Evolutionary conservation across 2,888 invertebrate species (phyloP).

Genomic region (Sycophila texana): DNA sequence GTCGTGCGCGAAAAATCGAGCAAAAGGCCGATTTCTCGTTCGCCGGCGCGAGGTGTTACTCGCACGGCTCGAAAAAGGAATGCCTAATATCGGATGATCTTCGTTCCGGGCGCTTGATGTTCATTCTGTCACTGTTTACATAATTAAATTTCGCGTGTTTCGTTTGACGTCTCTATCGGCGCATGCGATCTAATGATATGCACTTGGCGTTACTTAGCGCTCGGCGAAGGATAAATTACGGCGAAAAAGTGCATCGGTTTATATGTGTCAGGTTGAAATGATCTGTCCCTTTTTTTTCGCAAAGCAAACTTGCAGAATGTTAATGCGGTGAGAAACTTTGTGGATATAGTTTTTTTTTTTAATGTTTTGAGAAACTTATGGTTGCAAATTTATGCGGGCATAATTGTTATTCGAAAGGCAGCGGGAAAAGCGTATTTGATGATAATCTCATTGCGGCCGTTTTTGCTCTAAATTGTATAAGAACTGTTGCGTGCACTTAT

Average conservation of each 20-base stretch:
- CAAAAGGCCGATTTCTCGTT: slow-evolving; percentile 3
- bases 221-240: slow-evolving; percentile 5
- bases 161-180: slow-evolving; percentile 38
- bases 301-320: slow-evolving; percentile 1
- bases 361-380: not conserved
- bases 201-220: slow-evolving; percentile 16
- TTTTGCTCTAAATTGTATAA: too few species aligned
- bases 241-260: slow-evolving; percentile 12
- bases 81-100: slow-evolving; percentile 42
- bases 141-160: slow-evolving; percentile 50
- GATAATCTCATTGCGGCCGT: too few species aligned
- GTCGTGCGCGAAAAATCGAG: not conserved
- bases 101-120: slow-evolving; percentile 35
- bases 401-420: not conserved
- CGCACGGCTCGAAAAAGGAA: slow-evolving; percentile 24
- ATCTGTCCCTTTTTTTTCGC: not conserved
- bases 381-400: not conserved
- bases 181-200: slow-evolving; percentile 42
- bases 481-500: too few species aligned
- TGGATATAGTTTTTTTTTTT: not conserved
- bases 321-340: not conserved
- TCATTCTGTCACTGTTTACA: slow-evolving; percentile 50
- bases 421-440: too few species aligned
- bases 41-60: slow-evolving; percentile 18
- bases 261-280: not conserved